Evolutionary conservation across 2,113 vertebrate genomes (phyloP), one percentile per base, ranked within the genome.

Genomic region (Sinocyclocheilus grahami): DNA sequence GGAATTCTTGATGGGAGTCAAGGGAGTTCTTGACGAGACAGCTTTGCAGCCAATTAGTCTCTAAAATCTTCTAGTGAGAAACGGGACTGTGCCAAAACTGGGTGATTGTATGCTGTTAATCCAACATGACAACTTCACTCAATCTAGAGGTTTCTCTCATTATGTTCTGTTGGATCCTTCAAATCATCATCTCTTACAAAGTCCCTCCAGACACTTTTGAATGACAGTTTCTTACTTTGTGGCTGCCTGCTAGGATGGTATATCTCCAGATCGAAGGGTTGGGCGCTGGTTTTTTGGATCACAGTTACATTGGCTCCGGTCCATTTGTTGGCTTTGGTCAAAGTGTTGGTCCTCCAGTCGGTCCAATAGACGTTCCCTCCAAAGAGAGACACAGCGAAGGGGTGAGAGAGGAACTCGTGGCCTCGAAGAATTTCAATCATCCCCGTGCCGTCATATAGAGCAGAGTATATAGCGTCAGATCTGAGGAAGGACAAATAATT

Each of bases 341-440:
- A 90, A 0, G 96, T 97, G 37, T 97, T 97, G 80, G 96, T 97
- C 83, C 96, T 93, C 96, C 96, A 97, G 33, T 97, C 96, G 4
- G 96, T 97, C 96, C 96, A 97, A 63, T 96, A 97, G 0, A 97
- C 96, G 24, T 95, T 95, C 84, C 96, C 97, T 53, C 96, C 96
- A 76, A 95, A 97, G 1, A 97, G 88, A 78, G 96, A 96, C 51
- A 97, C 96, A 53, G 96, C 96, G 85, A 97, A 97, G 10, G 96
- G 96, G 81, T 97, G 96, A n/a, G 96, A 97, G 67, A 97, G 95
- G 81, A 97, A 97, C 42, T 97, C 96, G 16, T 97, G 96, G 22
- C 96, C 96, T 18, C 95, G 89, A 5, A 97, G 95, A 71, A 97
- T 96, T 92, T 97, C 96, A 82, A 96, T 96, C 93, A 96, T 94